Percentiles rank a stretch among this genome's conserved stretches.
These are phyloP conservation scores for Micromesistius poutassou DNA, from an alignment of 2,797 vertebrate genomes.

Conservation along the genomic window DNA sequence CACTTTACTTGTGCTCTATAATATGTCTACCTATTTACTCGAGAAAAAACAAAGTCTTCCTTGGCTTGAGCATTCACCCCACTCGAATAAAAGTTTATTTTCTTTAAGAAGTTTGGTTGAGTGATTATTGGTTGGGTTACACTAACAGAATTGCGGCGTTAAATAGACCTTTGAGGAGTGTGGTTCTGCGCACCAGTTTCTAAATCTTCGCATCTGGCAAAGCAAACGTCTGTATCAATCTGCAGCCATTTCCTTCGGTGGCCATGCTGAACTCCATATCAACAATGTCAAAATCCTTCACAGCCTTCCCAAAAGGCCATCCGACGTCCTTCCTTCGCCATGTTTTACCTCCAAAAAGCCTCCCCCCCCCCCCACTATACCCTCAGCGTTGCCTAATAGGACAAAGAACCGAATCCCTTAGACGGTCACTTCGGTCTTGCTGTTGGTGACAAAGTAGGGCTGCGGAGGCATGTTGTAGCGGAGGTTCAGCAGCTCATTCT, in stretches of 20 bases:
- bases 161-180: constrained; percentile 16
- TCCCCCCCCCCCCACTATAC: not conserved
- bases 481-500: constrained; percentile 81
- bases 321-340: not conserved
- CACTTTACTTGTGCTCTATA: constrained; percentile 2
- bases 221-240: not conserved
- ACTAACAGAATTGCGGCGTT: constrained; percentile 22
- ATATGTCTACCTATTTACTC: constrained; percentile 18
- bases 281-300: not conserved
- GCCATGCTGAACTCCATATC: not conserved
- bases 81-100: not conserved
- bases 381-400: not conserved
- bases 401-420: constrained; percentile 57
- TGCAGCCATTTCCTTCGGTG: not conserved
- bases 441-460: constrained; percentile 97
- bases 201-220: not conserved
- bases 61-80: not conserved
- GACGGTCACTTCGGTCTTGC: constrained; percentile 99
- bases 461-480: constrained; percentile 86
- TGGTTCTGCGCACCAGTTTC: not conserved
- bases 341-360: not conserved
- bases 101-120: constrained; percentile 39
- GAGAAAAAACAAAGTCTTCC: constrained; percentile 2
- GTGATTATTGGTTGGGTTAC: constrained; percentile 39
- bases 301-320: not conserved